These are phyloP conservation scores for Noturus placidus DNA, from an alignment of 2,113 vertebrate genomes.

Conservation along the genomic window DNA sequence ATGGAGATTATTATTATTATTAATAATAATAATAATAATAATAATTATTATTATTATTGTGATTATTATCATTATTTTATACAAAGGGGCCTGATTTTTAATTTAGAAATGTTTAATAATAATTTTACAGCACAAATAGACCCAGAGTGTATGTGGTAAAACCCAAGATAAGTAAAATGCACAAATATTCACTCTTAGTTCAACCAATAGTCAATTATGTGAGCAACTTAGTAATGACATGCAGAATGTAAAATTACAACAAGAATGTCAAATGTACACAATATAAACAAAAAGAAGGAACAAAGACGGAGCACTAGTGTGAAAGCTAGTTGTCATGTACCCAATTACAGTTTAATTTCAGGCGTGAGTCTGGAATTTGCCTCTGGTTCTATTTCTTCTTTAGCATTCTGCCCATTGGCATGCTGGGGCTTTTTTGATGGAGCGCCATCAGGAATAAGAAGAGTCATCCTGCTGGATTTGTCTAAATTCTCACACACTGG, in stretches of 20 bases:
- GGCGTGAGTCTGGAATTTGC: conserved; percentile 15
- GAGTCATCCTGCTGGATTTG: conserved; percentile 35
- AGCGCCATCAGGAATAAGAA: conserved; percentile 29
- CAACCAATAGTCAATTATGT: background rate
- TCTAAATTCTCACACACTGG: background rate
- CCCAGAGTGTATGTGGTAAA: background rate
- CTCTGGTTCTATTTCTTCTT: conserved; percentile 4
- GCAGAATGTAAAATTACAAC: background rate
- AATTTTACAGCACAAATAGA: conserved; percentile 6
- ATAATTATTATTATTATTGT: background rate
- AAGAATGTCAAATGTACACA: conserved; percentile 17
- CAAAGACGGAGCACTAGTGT: background rate
- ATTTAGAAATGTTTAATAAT: background rate
- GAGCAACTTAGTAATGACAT: conserved; percentile 13
- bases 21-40: no score
- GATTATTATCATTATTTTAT: background rate
- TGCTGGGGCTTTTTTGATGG: background rate
- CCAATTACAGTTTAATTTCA: conserved; percentile 30
- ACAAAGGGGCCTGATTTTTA: background rate
- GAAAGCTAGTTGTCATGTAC: background rate
- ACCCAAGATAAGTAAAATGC: background rate
- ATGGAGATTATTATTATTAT: background rate
- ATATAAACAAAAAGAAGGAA: background rate
- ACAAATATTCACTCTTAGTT: conserved; percentile 7
- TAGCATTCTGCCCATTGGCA: conserved; percentile 29